Conservation (phyloP, 1,140 invertebrate species). For the Solen grandis region DNA sequence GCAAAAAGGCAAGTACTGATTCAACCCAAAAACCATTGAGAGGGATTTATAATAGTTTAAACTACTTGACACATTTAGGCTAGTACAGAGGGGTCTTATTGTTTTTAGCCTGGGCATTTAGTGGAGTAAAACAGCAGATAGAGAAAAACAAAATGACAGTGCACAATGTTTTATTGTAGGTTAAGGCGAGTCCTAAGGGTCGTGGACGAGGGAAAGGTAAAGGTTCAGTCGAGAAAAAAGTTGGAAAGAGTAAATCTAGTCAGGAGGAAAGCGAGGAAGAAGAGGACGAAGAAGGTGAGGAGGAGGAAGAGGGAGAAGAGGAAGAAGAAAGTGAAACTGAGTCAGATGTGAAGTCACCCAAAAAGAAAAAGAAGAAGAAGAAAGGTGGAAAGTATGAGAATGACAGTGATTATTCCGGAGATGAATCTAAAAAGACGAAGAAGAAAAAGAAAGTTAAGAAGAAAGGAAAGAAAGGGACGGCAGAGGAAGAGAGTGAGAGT, state of each 20-base stretch:
- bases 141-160: too few relatives aligned
- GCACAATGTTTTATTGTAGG: too few relatives aligned
- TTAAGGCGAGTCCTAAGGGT: too few relatives aligned
- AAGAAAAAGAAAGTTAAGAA: slow-evolving; percentile 44
- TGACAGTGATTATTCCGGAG: slow-evolving; percentile 4
- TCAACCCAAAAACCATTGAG: too few relatives aligned
- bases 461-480: slow-evolving; percentile 24
- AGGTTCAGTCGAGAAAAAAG: neutral
- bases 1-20: too few relatives aligned
- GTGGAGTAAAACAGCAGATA: too few relatives aligned
- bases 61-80: too few relatives aligned
- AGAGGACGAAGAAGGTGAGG: slow-evolving; percentile 4
- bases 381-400: slow-evolving; percentile 25
- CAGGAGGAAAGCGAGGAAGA: neutral
- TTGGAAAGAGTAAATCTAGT: neutral
- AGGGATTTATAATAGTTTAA: too few relatives aligned
- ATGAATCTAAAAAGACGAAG: slow-evolving; percentile 6
- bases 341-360: neutral
- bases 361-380: slow-evolving; percentile 32
- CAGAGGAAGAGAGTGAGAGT: slow-evolving; percentile 6
- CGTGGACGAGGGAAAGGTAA: neutral
- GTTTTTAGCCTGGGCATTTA: too few relatives aligned
- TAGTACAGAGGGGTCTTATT: too few relatives aligned
- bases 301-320: slow-evolving; percentile 2
- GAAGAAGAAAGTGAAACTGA: slow-evolving; percentile 18